Percentiles rank a stretch among this genome's conserved stretches.
These are phyloP conservation scores for Spisula solida DNA, from an alignment of 2,888 invertebrate genomes.

Conservation along the genomic window DNA sequence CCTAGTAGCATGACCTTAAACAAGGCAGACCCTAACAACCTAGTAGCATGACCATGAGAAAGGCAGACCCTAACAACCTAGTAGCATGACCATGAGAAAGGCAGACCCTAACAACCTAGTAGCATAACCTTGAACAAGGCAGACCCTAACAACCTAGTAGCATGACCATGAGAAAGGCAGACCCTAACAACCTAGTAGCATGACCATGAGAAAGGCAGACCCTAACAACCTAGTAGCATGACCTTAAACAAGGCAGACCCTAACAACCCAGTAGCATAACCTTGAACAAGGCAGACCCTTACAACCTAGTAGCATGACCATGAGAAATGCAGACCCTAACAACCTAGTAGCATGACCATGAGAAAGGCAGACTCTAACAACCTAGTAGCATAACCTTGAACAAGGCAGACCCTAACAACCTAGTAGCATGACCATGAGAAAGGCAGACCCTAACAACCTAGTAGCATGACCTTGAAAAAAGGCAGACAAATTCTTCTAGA, in stretches of 20 bases:
- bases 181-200: slow-evolving; percentile 1
- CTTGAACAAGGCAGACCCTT: not conserved
- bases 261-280: not conserved
- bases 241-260: not conserved
- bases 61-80: slow-evolving; percentile 3
- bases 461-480: not conserved
- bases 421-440: too few relatives aligned
- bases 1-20: not conserved
- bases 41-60: not conserved
- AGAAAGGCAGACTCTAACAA: not conserved
- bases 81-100: not conserved
- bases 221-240: not conserved
- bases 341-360: not conserved
- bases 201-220: not conserved
- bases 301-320: not conserved
- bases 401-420: slow-evolving; percentile 10
- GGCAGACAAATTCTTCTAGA: slow-evolving; percentile 16
- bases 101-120: slow-evolving; percentile 7
- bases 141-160: slow-evolving; percentile 5
- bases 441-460: not conserved
- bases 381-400: not conserved
- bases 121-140: not conserved
- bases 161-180: not conserved
- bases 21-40: not conserved
- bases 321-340: not conserved